Evolutionary conservation across 2,797 vertebrate species (phyloP), one percentile per base, ranked within the genome.

Genomic region (Falco peregrinus): DNA sequence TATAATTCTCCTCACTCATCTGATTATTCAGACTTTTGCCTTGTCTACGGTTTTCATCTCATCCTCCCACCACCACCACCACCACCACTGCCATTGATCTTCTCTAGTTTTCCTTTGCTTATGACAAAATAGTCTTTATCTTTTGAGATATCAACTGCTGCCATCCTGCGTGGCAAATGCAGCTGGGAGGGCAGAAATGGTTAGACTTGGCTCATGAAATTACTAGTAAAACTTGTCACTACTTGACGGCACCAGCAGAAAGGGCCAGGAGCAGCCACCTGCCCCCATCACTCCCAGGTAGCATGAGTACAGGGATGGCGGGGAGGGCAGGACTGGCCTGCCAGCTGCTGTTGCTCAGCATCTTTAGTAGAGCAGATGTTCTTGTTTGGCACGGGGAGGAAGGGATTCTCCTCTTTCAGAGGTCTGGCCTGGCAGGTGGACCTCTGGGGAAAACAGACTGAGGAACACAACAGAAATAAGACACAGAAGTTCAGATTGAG

Each of bases 91-190:
- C 26, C 56, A 75, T 65, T 13, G 5, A 54, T 83, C 31, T 91
- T 75, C 47, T 89, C 39, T 65, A 74, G 70, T 78, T 89, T 93
- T 65, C 78, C 59, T 95, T 76, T 89, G 65, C 76, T 94, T 85
- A 53, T n/a, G 64, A 84, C 33, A 68, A 87, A 70, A 67, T 70
- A 25, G 69, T 91, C 87, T 79, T 89, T 91, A 89, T 95, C 86
- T 95, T 87, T 84, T 22, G 6, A 89, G 64, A 69, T 57, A 92
- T 86, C 77, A 90, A 74, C 53, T 48, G 18, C 70, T 75, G 48
- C 41, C 70, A 86, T 95, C 68, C 94, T 83, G 50, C 61, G 84
- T 85, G 70, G 84, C 37, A 82, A 82, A 82, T 33, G 60, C n/a
- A 67, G 33, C 24, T 37, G 57, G 43, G 84, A 95, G 59, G 73